Conservation (phyloP, 2,888 invertebrate genomes). For the Aethes cnicana region DNA sequence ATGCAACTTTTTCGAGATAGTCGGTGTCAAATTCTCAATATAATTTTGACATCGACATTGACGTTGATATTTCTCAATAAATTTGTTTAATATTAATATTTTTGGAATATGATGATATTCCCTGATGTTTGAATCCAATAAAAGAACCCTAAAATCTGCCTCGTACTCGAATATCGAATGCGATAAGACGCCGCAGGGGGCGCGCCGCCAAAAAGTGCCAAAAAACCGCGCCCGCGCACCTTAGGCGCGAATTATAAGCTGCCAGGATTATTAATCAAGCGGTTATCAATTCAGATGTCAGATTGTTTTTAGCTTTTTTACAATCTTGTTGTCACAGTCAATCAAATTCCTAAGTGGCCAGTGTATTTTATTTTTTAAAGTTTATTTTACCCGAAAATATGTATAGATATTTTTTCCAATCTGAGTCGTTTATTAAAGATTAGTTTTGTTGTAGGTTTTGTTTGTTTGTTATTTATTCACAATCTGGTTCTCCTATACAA, state of each 20-base stretch:
- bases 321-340: constrained; percentile 2
- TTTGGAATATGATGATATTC: no score
- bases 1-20: no score
- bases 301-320: constrained; percentile 9
- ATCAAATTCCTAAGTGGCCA: constrained; percentile 19
- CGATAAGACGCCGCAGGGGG: constrained; percentile 42
- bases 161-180: constrained; percentile 33
- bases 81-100: no score
- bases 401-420: neutral
- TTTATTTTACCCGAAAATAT: neutral
- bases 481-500: no score
- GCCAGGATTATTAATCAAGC: constrained; percentile 33
- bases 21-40: no score
- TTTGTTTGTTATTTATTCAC: no score
- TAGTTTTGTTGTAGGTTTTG: no score
- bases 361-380: constrained; percentile 2
- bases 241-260: constrained; percentile 1
- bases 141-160: constrained; percentile 25
- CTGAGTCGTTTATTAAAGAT: no score
- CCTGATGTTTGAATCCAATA: neutral
- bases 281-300: constrained; percentile 27
- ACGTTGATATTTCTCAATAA: no score
- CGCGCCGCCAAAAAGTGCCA: constrained; percentile 45
- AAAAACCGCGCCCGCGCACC: constrained; percentile 35
- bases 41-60: no score